Percentiles rank a stretch among this genome's conserved stretches.
Conservation (phyloP, 2,888 invertebrate genomes). For the Spisula solida region DNA sequence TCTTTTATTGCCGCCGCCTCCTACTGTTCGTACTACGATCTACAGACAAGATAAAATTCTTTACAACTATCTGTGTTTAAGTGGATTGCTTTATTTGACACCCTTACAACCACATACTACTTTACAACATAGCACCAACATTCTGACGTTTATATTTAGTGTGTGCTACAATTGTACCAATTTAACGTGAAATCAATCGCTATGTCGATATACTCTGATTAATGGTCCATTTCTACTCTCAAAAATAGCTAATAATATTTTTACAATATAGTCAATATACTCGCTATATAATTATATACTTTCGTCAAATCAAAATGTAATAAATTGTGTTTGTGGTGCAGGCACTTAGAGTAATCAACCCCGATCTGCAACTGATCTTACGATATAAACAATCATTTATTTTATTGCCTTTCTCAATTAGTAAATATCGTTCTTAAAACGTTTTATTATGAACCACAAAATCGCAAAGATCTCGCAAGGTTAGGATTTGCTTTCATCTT, state of each 20-base stretch:
- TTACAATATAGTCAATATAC: background rate
- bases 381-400: no score
- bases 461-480: no score
- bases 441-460: no score
- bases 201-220: background rate
- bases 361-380: no score
- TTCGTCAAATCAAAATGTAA: no score
- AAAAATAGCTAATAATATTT: background rate
- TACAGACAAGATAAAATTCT: constrained; percentile 11
- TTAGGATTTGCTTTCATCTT: no score
- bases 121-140: background rate
- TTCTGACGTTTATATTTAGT: background rate
- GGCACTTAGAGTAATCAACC: no score
- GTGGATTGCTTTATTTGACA: background rate
- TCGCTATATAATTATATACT: no score
- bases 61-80: background rate
- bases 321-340: no score
- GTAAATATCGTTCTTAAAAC: no score
- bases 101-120: background rate
- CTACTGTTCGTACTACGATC: background rate
- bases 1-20: background rate
- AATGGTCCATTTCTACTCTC: background rate
- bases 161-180: background rate
- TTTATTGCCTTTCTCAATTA: no score
- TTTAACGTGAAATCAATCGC: background rate